Evolutionary conservation across 1,140 invertebrate genomes (phyloP), one percentile per base, ranked within the genome.

Genomic region (Calliphora vicina): DNA sequence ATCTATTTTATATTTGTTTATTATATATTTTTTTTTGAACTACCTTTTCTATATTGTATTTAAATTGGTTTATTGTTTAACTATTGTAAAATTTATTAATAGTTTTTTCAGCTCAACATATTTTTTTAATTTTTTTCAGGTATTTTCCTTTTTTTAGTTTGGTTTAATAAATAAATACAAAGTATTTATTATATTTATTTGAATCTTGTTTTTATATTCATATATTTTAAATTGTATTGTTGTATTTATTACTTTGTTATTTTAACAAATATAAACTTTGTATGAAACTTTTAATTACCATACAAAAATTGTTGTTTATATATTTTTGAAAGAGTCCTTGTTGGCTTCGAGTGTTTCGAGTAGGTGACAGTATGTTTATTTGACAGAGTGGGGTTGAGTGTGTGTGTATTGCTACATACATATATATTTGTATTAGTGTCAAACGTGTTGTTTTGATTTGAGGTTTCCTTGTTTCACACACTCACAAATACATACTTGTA

Each of bases 181-280:
- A 35, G 35, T 35, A 35, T 35, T 35, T 35, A 35, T 35, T 35
- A 35, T 35, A 35, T 35, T 35, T 35, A 35, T 35, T 35, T 35
- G 6, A 35, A 35, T 35, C 10, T 35, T 35, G 35, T 35, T 35
- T 35, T 35, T 35, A 5, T 35, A 8, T 35, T 10, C 4, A 8
- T 35, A 8, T 35, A 0, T 0, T 10, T 0, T 8, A 35, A 35
- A 35, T 4, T 35, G 10, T 35, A 35, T 35, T 35, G 10, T 57
- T n/a, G 50, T 57, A 57, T 57, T 57, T 76, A 76, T 35, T 42
- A 76, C 73, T 76, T 76, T 76, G 73, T 76, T 35, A 35, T 76
- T 76, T 76, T 17, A 57, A 57, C 50, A 57, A 57, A 57, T n/a
- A 57, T 57, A 57, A 57, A 57, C 50, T 17, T 57, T 57, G 13